phyloP scores from a whole-genome alignment of 2,888 invertebrate genomes.

The Cosmia pyralina region DNA sequence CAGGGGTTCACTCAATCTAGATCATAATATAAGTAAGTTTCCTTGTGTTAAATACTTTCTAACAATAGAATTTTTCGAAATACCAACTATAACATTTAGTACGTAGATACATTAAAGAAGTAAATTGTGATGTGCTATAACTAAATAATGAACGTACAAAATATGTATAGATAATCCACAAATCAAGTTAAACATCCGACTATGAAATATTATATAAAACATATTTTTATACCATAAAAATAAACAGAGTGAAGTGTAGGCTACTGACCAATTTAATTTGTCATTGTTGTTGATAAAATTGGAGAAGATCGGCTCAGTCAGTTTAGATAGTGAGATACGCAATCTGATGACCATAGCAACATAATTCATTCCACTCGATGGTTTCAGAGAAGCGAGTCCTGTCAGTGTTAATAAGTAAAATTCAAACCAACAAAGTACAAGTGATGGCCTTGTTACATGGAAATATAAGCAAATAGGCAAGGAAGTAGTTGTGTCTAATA shows the following conservation, averaged over 20 bases:
- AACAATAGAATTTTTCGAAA: slow-evolving; percentile 59
- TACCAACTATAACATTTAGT: slow-evolving; percentile 76
- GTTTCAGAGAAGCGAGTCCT: slow-evolving; percentile 71
- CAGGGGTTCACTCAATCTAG: slow-evolving; percentile 76
- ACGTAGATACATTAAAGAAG: slow-evolving; percentile 77
- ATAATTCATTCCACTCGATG: slow-evolving; percentile 82
- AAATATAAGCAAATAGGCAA: slow-evolving; percentile 78
- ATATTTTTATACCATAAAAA: slow-evolving; percentile 88
- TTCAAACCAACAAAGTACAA: slow-evolving; percentile 85
- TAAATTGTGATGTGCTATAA: slow-evolving; percentile 84
- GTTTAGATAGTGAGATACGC: slow-evolving; percentile 79
- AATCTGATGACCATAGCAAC: slow-evolving; percentile 78
- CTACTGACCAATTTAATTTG: slow-evolving; percentile 81
- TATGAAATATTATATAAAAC: slow-evolving; percentile 74
- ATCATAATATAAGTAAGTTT: slow-evolving; percentile 65
- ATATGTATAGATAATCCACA: slow-evolving; percentile 83
- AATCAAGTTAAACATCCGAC: slow-evolving; percentile 77
- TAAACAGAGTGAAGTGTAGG: slow-evolving; percentile 82
- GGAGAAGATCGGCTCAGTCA: slow-evolving; percentile 69
- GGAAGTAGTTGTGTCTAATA: slow-evolving; percentile 73
- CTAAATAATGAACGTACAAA: slow-evolving; percentile 88
- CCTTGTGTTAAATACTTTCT: slow-evolving; percentile 60
- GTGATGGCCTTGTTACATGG: slow-evolving; percentile 85
- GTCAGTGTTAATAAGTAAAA: slow-evolving; percentile 70
- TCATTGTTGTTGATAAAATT: slow-evolving; percentile 67